phyloP scores from a whole-genome alignment of 2,888 invertebrate species.

The Ophion ventricosus region DNA sequence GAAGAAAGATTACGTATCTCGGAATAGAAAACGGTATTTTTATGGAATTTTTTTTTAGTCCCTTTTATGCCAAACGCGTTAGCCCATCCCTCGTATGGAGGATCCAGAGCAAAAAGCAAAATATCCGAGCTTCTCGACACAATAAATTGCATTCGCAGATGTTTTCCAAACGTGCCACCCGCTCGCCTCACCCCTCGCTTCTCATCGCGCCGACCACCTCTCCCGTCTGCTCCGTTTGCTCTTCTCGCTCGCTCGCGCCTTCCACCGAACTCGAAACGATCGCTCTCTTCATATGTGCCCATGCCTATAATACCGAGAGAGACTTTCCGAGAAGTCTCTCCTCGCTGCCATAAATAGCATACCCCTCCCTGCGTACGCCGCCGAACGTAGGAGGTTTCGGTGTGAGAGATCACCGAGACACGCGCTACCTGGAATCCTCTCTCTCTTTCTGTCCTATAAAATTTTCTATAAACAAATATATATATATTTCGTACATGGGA shows the following conservation, averaged over 20 bases:
- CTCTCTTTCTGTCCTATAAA: conserved; percentile 59
- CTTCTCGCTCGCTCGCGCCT: background rate
- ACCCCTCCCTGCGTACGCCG: conserved; percentile 3
- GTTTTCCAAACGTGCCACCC: conserved; percentile 55
- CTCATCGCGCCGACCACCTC: background rate
- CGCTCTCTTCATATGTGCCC: conserved; percentile 57
- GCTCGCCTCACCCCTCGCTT: background rate
- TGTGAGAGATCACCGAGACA: conserved; percentile 66
- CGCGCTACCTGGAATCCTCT: conserved; percentile 68
- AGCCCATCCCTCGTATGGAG: background rate
- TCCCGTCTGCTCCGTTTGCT: background rate
- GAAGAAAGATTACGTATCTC: conserved; percentile 6
- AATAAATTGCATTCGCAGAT: conserved; percentile 67
- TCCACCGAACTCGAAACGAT: conserved; percentile 21
- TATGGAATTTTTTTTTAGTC: background rate
- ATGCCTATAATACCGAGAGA: conserved; percentile 55
- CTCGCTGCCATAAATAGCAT: conserved; percentile 63
- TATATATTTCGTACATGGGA: conserved; percentile 1
- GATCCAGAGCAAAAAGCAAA: conserved; percentile 30
- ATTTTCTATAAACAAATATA: conserved; percentile 53
- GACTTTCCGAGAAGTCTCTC: conserved; percentile 62
- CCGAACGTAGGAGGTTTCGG: conserved; percentile 65
- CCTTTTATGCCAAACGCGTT: background rate
- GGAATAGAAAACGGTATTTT: background rate
- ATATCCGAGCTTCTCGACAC: conserved; percentile 53